Evolutionary conservation across 53 echinoderm and acorn worm species (phyloP).

Genomic region (Holothuria scabra): DNA sequence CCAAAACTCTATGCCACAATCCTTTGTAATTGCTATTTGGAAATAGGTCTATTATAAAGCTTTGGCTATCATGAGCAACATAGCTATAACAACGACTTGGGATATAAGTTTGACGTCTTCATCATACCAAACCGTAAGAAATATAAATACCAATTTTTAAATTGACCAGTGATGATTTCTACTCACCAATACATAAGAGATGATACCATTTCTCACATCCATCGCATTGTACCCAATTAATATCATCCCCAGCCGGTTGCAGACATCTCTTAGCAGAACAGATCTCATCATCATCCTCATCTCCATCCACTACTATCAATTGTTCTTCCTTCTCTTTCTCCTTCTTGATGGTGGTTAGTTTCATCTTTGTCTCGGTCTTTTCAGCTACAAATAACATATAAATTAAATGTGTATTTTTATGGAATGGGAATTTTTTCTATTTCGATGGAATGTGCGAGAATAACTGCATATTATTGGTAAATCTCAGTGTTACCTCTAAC

Average conservation of each 20-base stretch:
- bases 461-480: too few species aligned
- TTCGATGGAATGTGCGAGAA: too few species aligned
- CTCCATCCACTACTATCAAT: slow-evolving; percentile 89
- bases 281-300: slow-evolving; percentile 93
- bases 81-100: too few species aligned
- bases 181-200: slow-evolving; percentile 95
- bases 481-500: too few species aligned
- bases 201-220: slow-evolving; percentile 98
- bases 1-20: too few species aligned
- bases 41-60: too few species aligned
- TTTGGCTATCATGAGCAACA: too few species aligned
- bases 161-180: not conserved
- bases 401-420: not conserved
- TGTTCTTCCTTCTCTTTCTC: slow-evolving; percentile 70
- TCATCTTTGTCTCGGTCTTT: slow-evolving; percentile 28
- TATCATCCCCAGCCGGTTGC: slow-evolving; percentile 96
- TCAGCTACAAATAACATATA: slow-evolving; percentile 5
- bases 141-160: too few species aligned
- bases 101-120: too few species aligned
- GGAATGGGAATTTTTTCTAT: too few species aligned
- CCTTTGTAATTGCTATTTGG: too few species aligned
- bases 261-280: slow-evolving; percentile 97
- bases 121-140: too few species aligned
- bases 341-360: slow-evolving; percentile 39
- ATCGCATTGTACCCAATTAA: slow-evolving; percentile 99